A percentile compares a stretch with the other conserved stretches of the same genome.
Conservation (phyloP, 2,113 vertebrate species). For the Megatriorchis doriae region DNA sequence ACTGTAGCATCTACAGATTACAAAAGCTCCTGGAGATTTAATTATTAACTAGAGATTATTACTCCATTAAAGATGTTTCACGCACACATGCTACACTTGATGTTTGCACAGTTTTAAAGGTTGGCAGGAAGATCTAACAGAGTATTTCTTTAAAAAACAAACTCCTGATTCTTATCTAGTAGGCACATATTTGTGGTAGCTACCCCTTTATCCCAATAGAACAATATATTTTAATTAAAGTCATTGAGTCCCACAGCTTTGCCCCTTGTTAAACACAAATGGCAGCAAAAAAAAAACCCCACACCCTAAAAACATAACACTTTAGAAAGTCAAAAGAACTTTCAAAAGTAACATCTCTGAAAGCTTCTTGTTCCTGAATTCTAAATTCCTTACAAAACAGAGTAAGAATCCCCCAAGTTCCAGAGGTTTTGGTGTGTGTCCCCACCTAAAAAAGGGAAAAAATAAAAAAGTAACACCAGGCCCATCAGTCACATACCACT, state of each 20-base stretch:
- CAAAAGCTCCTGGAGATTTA: neutral
- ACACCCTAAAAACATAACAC: neutral
- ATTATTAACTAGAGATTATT: conserved; percentile 42
- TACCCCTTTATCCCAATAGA: neutral
- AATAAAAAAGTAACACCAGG: neutral
- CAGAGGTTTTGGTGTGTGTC: neutral
- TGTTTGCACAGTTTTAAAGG: conserved; percentile 2
- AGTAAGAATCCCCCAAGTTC: neutral
- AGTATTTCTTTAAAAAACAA: conserved; percentile 1
- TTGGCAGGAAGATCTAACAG: neutral
- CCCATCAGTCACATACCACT: neutral
- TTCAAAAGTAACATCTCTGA: neutral
- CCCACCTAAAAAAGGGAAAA: neutral
- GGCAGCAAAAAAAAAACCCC: neutral
- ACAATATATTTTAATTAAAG: neutral
- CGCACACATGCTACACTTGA: neutral
- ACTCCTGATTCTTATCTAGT: neutral
- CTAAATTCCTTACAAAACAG: neutral
- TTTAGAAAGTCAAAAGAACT: neutral
- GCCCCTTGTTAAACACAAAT: neutral
- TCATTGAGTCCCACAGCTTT: neutral
- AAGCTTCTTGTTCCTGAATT: neutral
- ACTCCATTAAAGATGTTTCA: neutral
- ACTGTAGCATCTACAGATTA: neutral
- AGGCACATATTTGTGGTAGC: neutral